Conservation (phyloP, 1,140 invertebrate species). For the Eriosoma lanigerum region DNA sequence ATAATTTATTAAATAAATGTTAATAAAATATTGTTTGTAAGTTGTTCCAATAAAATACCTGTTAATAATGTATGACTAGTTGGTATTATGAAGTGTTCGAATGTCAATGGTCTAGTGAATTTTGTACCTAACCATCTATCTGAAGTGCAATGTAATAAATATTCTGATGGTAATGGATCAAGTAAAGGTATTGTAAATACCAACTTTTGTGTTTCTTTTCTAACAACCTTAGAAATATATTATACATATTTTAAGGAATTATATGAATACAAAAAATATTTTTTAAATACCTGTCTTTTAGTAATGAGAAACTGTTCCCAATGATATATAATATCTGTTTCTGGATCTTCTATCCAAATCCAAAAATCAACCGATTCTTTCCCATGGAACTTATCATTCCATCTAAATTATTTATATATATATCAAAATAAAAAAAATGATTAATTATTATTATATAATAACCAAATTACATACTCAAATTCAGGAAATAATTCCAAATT, state of each 20-base stretch:
- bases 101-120: constrained; percentile 73
- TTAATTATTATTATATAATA: constrained; percentile 43
- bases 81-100: constrained; percentile 88
- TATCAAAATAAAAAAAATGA: constrained; percentile 42
- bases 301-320: constrained; percentile 89
- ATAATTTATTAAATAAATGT: constrained; percentile 52
- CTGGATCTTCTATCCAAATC: constrained; percentile 97
- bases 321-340: constrained; percentile 93
- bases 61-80: constrained; percentile 92
- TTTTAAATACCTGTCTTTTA: constrained; percentile 75
- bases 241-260: background rate
- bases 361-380: constrained; percentile 88
- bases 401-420: too few relatives aligned
- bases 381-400: constrained; percentile 89
- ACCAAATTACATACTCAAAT: constrained; percentile 68
- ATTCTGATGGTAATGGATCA: constrained; percentile 89
- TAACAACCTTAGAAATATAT: constrained; percentile 64
- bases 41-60: constrained; percentile 58
- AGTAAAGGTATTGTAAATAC: constrained; percentile 94
- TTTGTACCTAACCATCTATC: constrained; percentile 90
- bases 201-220: constrained; percentile 76
- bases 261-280: constrained; percentile 23
- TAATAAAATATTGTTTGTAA: background rate
- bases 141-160: constrained; percentile 84
- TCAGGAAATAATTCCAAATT: constrained; percentile 77